Percentiles rank a stretch among this genome's conserved stretches.
Conservation (phyloP, 1,140 invertebrate genomes). For the Trichonephila clavipes region DNA sequence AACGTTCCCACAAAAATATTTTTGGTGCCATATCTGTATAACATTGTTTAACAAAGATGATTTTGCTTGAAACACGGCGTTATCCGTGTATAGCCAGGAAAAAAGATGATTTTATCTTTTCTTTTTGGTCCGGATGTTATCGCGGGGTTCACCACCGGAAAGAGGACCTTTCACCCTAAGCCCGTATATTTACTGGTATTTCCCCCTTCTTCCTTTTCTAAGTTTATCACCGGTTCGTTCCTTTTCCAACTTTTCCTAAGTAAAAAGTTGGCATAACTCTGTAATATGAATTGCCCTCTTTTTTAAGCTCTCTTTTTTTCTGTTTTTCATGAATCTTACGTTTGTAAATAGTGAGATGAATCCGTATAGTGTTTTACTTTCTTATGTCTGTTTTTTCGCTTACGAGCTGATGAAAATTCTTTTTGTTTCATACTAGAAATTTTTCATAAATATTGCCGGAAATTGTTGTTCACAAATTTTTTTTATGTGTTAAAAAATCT, state of each 20-base stretch:
- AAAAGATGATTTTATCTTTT: neutral
- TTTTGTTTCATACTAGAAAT: too few relatives aligned
- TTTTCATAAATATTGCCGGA: too few relatives aligned
- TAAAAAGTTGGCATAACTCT: neutral
- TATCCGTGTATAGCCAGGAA: neutral
- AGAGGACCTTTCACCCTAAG: conserved; percentile 24
- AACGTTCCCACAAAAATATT: too few relatives aligned
- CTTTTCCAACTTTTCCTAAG: neutral
- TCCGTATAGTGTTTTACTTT: too few relatives aligned
- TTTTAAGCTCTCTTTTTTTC: neutral
- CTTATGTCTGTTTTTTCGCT: too few relatives aligned
- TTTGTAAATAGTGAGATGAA: too few relatives aligned
- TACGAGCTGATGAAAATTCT: too few relatives aligned
- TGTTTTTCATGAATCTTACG: neutral
- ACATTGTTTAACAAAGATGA: neutral
- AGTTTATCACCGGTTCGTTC: neutral
- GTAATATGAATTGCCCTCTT: neutral
- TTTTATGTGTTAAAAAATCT: too few relatives aligned
- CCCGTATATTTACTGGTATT: conserved; percentile 4
- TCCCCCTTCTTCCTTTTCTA: neutral
- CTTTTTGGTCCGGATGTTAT: conserved; percentile 38
- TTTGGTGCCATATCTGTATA: too few relatives aligned
- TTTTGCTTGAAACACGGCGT: neutral
- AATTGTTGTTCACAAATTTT: too few relatives aligned
- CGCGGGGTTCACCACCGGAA: conserved; percentile 37